Evolutionary conservation across 2,797 vertebrate genomes (phyloP), one percentile per base, ranked within the genome.

Genomic region (Saxicola maurus): DNA sequence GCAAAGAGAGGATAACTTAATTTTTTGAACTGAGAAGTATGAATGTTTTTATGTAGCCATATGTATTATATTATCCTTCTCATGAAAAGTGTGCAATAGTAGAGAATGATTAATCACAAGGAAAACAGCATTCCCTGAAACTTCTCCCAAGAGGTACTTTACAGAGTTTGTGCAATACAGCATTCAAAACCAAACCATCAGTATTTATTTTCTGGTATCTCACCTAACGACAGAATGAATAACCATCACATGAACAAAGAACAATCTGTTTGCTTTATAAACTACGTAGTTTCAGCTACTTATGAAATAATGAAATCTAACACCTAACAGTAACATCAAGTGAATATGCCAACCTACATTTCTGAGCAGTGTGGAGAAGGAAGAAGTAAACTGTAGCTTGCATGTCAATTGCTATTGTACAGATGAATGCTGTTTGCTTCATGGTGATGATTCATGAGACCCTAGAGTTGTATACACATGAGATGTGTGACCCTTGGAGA

Each of bases 261-360:
- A 9, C n/a, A 81, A 85, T 81, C 66, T 90, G 56, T 92, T 95
- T 93, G 72, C 64, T 90, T 91, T 93, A 60, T 48, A 76, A 89
- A 38, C 0, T 0, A 59, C 0, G 6, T 46, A n/a, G 60, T 84
- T 95, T 73, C 80, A 75, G 48, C 35, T 40, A 35, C 65, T 91
- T 93, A 51, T 9, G 73, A 86, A 91, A 80, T 69, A 94, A 87
- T n/a, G 87, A 73, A 87, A 94, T 49, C 28, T 68, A 85, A 74
- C 52, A 67, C 55, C 42, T 71, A 53, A 43, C 28, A 74, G 53
- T 46, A 61, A 48, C 7, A 11, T 33, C 49, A 65, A 74, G 49
- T 56, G 46, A 64, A 45, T 53, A 13, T 30, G 66, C 71, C 1
- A 13, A 68, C 15, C n/a, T 73, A 23, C 59, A 30, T 37, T 86